A percentile compares a stretch with the other conserved stretches of the same genome.
These are phyloP conservation scores for Hydra vulgaris DNA, from an alignment of 30 jellyfish, hydroid and myxozoan species.

Conservation along the genomic window DNA sequence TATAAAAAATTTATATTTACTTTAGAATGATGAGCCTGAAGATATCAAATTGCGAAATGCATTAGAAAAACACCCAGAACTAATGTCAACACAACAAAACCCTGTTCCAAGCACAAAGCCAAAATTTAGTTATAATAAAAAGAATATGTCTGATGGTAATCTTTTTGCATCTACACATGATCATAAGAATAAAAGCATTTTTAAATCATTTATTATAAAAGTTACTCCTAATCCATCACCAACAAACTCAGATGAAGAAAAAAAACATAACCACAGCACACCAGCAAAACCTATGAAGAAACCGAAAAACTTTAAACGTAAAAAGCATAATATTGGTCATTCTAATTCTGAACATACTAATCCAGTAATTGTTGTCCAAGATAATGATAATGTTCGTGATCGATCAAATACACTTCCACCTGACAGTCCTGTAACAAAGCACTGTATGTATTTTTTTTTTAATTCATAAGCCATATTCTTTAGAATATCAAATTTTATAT, in stretches of 20 bases:
- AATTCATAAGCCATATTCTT: neutral
- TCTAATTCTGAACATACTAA: neutral
- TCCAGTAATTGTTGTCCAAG: conserved; percentile 15
- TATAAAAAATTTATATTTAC: neutral
- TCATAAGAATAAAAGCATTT: conserved; percentile 5
- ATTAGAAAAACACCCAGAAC: neutral
- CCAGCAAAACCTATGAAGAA: conserved; percentile 24
- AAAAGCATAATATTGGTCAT: neutral
- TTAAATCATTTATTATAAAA: conserved; percentile 6
- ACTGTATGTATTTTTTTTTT: neutral
- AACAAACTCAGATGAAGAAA: conserved; percentile 49
- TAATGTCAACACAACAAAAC: neutral
- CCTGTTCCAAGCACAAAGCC: too few relatives aligned
- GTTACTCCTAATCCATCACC: conserved; percentile 98
- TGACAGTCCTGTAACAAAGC: conserved; percentile 3
- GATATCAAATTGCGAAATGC: conserved; percentile 16
- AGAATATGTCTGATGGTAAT: conserved; percentile 17
- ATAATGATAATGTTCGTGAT: conserved; percentile 1
- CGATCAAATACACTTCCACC: conserved; percentile 27
- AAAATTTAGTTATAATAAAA: neutral
- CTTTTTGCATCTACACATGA: conserved; percentile 6
- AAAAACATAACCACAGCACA: neutral
- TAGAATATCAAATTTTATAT: neutral
- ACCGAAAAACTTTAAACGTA: neutral
- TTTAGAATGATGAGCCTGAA: conserved; percentile 29